Percentiles rank a stretch among this genome's conserved stretches.
Evolutionary conservation across 2,888 invertebrate genomes (phyloP).

Genomic region (Ichneumoninae sp.): DNA sequence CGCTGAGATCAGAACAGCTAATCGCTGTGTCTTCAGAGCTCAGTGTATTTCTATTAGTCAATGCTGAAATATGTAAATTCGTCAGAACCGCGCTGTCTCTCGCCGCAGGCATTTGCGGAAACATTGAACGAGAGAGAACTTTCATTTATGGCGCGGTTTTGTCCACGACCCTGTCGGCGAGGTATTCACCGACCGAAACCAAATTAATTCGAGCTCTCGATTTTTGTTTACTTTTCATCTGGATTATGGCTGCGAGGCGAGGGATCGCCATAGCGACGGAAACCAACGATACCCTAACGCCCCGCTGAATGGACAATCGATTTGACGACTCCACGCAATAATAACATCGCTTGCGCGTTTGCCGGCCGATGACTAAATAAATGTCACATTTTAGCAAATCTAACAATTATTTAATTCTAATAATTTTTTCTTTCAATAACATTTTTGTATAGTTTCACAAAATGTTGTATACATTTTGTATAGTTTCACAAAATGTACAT

Average conservation of each 20-base stretch:
- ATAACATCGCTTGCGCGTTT: conserved; percentile 13
- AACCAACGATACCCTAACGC: conserved; percentile 19
- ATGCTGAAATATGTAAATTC: neutral
- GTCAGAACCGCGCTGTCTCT: neutral
- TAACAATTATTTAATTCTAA: neutral
- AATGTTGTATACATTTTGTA: too few species aligned
- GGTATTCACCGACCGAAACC: conserved; percentile 40
- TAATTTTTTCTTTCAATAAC: neutral
- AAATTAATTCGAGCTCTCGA: conserved; percentile 55
- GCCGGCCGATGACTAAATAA: conserved; percentile 8
- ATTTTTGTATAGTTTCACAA: neutral
- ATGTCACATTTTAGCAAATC: conserved; percentile 1
- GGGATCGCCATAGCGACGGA: conserved; percentile 26
- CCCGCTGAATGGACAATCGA: conserved; percentile 40
- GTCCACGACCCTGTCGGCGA: conserved; percentile 10
- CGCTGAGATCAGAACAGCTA: neutral
- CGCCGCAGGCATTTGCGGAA: neutral
- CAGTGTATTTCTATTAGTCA: conserved; percentile 4
- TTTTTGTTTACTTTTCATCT: conserved; percentile 66
- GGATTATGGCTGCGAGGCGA: conserved; percentile 58
- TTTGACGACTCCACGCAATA: conserved; percentile 18
- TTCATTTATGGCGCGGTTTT: conserved; percentile 43
- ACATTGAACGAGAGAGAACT: conserved; percentile 14
- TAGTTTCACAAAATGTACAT: too few species aligned
- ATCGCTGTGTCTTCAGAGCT: neutral